Base-by-base conservation (phyloP, 2,888 invertebrate genomes). In the Perizoma affinitatum region DNA sequence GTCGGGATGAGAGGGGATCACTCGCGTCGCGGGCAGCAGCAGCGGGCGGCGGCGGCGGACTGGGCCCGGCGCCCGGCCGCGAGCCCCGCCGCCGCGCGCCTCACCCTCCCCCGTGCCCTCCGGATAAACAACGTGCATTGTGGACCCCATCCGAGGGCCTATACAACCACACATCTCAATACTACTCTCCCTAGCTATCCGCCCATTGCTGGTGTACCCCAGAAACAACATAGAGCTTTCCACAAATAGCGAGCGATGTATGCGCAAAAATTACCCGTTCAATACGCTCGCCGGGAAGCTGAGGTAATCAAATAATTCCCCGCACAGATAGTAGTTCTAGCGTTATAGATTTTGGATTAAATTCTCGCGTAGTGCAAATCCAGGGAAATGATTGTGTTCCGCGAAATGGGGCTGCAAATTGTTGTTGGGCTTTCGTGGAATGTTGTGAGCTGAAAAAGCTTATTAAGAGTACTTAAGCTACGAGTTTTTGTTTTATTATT, bases 71-170 rank as follows among this genome's bases (percentile, higher is more conserved):
- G 88, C 91, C 91, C 87, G 89, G 89, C 87, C 87, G 80, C 81
- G 86, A 87, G 88, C 88, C 76, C 74, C 79, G 65, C 79, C 80
- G 71, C 85, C 82, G 73, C 78, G 56, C 70, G 60, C 73, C 75
- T 65, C 66, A 46, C 72, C 68, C 63, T 58, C 69, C 68, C 56
- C 85, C 87, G 78, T 84, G 77, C 86, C 85, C 86, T 78, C 80
- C 88, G 90, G 90, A 90, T 90, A 91, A 91, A 90, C 91, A 90
- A 90, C 90, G 82, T 91, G 91, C 91, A 91, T 88, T 89, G 90
- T 90, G 87, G 88, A 83, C 87, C 86, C 86, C 87, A 86, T 87
- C 90, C 84, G 81, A 83, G 83, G 79, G 82, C 84, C 84, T 81
- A 79, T 78, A 83, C 79, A 79, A 71, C 74, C 79, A 77, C 74